Evolutionary conservation across 2,797 vertebrate genomes (phyloP), one percentile per base, ranked within the genome.

Genomic region (Glyptemys insculpta): DNA sequence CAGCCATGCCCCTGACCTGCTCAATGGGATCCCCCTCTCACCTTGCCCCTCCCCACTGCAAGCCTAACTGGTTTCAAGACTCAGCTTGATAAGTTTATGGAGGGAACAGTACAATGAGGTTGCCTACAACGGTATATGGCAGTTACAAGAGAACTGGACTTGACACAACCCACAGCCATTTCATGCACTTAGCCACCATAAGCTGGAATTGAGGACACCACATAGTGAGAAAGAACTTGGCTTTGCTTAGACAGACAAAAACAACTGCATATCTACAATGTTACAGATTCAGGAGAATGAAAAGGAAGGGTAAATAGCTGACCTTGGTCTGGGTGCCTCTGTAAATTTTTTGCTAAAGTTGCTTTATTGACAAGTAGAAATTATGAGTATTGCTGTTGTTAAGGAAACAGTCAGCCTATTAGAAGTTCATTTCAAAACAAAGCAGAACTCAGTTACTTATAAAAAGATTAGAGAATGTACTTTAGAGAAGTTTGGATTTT

Each of bases 221-320:
- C 2, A 1, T 37, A 11, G n/a, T 9, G 8, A 68, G 65, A 37
- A 37, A 2, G 8, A 37, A 18, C 8, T 37, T 37, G 2, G 65
- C n/a, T 9, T n/a, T 68, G 65, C n/a, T 68, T 68, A 37, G 9
- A n/a, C 8, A 23, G 34, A 37, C 34, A 68, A 68, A 37, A 68
- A 68, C 8, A 68, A 21, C n/a, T 68, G 3, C n/a, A 68, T n/a
- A 21, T 18, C 18, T 68, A 9, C n/a, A 37, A 21, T 68, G 18
- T 23, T 68, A 29, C 57, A 59, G 57, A 59, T 59, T 59, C 12
- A 31, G 15, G 27, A 29, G 29, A 59, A 31, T 59, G 29, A 59
- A 31, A 59, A 29, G 4, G 25, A 27, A 57, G 56, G 5, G 56
- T 57, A 57, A 10, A 57, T 27, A 57, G 56, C 25, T 12, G 56